Percentiles rank a stretch among this genome's conserved stretches.
phyloP scores from a whole-genome alignment of 2,113 vertebrate species.

The Dolichotis patagonum region DNA sequence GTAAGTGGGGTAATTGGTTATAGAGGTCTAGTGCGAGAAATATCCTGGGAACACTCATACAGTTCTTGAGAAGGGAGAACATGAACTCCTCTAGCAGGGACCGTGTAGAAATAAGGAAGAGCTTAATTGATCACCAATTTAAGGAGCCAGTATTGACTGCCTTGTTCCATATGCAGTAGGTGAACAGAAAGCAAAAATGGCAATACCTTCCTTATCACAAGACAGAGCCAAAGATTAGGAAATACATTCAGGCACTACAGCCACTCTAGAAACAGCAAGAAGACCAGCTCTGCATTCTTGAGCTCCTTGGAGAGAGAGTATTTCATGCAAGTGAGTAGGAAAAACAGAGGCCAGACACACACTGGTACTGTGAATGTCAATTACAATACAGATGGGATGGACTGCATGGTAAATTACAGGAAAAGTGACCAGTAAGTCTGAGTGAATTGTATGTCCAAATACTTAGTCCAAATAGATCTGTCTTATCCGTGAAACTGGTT shows the following conservation, averaged over 20 bases:
- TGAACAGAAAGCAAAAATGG: constrained; percentile 93
- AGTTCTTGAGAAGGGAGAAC: constrained; percentile 91
- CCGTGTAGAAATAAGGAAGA: constrained; percentile 94
- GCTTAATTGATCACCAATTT: constrained; percentile 91
- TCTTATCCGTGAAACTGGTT: constrained; percentile 90
- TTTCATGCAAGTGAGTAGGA: background rate
- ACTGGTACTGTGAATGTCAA: constrained; percentile 92
- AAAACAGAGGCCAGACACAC: constrained; percentile 90
- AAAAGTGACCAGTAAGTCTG: constrained; percentile 93
- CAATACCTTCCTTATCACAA: constrained; percentile 93
- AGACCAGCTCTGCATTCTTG: constrained; percentile 90
- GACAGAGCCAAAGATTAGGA: constrained; percentile 92
- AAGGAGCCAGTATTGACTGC: constrained; percentile 90
- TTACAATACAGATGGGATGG: constrained; percentile 93
- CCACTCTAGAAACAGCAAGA: constrained; percentile 91
- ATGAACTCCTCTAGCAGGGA: constrained; percentile 92
- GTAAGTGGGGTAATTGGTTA: constrained; percentile 92
- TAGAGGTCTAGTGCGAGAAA: constrained; percentile 93
- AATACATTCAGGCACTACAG: constrained; percentile 91
- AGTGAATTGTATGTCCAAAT: constrained; percentile 93
- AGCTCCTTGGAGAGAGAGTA: background rate
- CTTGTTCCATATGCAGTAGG: constrained; percentile 94
- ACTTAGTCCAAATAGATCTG: constrained; percentile 92
- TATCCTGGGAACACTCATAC: constrained; percentile 92
- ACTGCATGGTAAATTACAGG: constrained; percentile 90